Evolutionary conservation across 30 jellyfish, hydroid and myxozoan genomes (phyloP).

Genomic region (Hydractinia symbiolongicarpus): DNA sequence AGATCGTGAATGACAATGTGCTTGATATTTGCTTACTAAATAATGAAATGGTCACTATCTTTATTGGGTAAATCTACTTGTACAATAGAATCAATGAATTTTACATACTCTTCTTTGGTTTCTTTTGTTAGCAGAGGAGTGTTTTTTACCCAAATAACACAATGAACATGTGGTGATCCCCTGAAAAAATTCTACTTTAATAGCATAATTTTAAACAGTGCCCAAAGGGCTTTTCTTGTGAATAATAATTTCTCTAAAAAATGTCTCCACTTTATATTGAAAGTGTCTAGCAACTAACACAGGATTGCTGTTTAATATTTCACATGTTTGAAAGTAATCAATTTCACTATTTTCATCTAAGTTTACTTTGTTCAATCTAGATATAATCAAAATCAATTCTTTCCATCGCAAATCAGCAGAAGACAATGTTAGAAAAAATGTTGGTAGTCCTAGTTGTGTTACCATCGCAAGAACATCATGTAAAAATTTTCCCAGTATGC

Average conservation of each 20-base stretch:
- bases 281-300: constrained; percentile 15
- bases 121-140: constrained; percentile 22
- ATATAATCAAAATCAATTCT: constrained; percentile 10
- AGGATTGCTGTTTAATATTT: constrained; percentile 13
- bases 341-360: neutral
- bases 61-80: neutral
- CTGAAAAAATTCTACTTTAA: constrained; percentile 3
- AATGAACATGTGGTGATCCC: constrained; percentile 23
- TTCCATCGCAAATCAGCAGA: constrained; percentile 16
- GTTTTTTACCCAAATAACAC: constrained; percentile 9
- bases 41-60: neutral
- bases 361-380: neutral
- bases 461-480: constrained; percentile 17
- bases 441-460: constrained; percentile 19
- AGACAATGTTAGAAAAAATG: neutral
- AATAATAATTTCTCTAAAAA: neutral
- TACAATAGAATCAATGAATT: neutral
- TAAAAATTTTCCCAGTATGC: constrained; percentile 19
- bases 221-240: neutral
- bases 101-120: constrained; percentile 10
- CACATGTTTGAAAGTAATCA: constrained; percentile 5
- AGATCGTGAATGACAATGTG: constrained; percentile 7
- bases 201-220: neutral
- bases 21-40: constrained; percentile 1
- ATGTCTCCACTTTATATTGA: neutral